Conservation (phyloP, 1,140 invertebrate species). For the Alviniconcha marisindica region DNA sequence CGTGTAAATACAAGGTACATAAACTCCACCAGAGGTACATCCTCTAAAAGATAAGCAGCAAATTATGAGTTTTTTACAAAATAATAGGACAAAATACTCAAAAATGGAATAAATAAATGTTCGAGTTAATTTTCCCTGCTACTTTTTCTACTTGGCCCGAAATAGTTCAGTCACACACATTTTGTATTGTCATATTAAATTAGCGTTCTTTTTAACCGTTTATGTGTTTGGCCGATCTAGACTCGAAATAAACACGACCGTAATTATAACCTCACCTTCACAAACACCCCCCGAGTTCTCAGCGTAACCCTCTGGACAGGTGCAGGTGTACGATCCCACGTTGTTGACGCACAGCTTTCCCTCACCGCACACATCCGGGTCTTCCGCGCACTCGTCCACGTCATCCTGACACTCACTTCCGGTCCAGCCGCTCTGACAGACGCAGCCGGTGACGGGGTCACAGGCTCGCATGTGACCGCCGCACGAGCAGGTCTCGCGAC, state of each 20-base stretch:
- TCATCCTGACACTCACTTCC: conserved; percentile 21
- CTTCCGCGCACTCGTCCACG: conserved; percentile 35
- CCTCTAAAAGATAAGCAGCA: background rate
- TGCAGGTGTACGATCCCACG: conserved; percentile 34
- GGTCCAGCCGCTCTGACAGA: too few relatives aligned
- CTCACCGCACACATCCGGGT: too few relatives aligned
- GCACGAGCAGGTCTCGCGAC: conserved; percentile 24
- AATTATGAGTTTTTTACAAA: background rate
- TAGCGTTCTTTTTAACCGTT: too few relatives aligned
- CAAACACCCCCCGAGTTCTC: conserved; percentile 15
- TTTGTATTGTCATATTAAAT: too few relatives aligned
- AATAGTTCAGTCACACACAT: background rate
- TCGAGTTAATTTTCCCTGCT: background rate
- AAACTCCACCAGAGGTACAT: too few relatives aligned
- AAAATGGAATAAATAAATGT: background rate
- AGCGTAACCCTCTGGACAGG: conserved; percentile 39
- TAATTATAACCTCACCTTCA: conserved; percentile 7
- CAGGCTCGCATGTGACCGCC: background rate
- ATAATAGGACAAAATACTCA: background rate
- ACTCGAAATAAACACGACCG: background rate
- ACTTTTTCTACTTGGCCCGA: background rate
- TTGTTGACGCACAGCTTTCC: conserved; percentile 32
- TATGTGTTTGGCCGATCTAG: too few relatives aligned
- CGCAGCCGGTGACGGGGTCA: conserved; percentile 26
- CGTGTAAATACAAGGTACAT: too few relatives aligned